These are phyloP conservation scores for Latrodectus geometricus DNA, from an alignment of 1,140 invertebrate species.

Conservation along the genomic window DNA sequence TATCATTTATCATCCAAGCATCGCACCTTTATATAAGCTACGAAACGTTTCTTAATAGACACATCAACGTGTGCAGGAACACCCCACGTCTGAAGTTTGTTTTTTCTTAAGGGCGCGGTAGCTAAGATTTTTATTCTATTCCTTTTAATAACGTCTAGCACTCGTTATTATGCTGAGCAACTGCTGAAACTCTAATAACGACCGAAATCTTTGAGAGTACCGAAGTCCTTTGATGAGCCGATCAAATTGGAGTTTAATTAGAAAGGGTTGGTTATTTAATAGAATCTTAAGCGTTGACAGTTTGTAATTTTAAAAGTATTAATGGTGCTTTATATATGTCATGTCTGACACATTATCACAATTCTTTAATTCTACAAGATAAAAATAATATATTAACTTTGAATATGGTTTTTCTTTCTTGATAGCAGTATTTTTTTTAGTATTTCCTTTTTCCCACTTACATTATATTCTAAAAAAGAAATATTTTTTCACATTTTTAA, in stretches of 20 bases:
- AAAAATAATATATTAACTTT: too few relatives aligned
- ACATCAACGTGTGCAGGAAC: slow-evolving; percentile 13
- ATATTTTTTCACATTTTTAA: too few relatives aligned
- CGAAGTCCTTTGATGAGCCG: slow-evolving; percentile 29
- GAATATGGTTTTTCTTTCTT: too few relatives aligned
- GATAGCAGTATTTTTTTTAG: too few relatives aligned
- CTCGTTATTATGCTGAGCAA: slow-evolving; percentile 46
- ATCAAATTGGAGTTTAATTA: slow-evolving; percentile 28
- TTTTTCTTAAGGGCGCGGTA: slow-evolving; percentile 39
- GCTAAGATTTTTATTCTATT: slow-evolving; percentile 4
- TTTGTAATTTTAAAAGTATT: slow-evolving; percentile 43
- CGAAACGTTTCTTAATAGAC: slow-evolving; percentile 38
- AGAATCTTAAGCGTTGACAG: slow-evolving; percentile 31
- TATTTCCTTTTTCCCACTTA: too few relatives aligned
- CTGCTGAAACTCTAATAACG: slow-evolving; percentile 39
- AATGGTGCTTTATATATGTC: background rate
- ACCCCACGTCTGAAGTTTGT: slow-evolving; percentile 29
- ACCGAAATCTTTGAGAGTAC: slow-evolving; percentile 16
- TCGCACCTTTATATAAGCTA: slow-evolving; percentile 15
- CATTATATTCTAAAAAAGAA: too few relatives aligned
- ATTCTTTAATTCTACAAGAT: too few relatives aligned
- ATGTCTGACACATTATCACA: too few relatives aligned
- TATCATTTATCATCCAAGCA: slow-evolving; percentile 34
- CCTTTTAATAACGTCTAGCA: slow-evolving; percentile 33
- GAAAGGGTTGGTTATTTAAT: slow-evolving; percentile 23